phyloP scores from a whole-genome alignment of 2,888 invertebrate species.

The Bembecia ichneumoniformis region DNA sequence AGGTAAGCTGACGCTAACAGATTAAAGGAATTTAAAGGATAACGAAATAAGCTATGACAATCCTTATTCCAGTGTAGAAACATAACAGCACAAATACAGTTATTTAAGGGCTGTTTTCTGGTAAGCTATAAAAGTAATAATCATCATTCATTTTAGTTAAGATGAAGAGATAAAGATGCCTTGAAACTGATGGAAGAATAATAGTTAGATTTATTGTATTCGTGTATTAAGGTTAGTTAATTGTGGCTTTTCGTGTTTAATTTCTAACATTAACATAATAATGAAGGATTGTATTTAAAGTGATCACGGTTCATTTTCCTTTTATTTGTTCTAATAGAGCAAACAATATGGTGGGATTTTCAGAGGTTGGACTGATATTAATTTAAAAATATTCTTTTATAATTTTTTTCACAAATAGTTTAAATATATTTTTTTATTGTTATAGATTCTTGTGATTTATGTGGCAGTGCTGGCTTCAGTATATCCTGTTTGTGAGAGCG shows the following conservation, averaged over 20 bases:
- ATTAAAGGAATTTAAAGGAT: no score
- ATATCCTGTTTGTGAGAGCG: slow-evolving; percentile 13
- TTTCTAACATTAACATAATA: background rate
- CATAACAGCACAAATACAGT: no score
- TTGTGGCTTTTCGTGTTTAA: background rate
- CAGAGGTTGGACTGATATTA: slow-evolving; percentile 2
- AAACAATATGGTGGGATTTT: slow-evolving; percentile 4
- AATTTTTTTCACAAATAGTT: background rate
- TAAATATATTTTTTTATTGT: slow-evolving; percentile 3
- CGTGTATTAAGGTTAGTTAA: background rate
- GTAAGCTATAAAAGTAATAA: no score
- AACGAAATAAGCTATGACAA: no score
- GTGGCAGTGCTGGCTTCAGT: slow-evolving; percentile 10
- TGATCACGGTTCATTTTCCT: background rate
- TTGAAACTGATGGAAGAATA: background rate
- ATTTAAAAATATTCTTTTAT: background rate
- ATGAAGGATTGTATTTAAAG: slow-evolving; percentile 7
- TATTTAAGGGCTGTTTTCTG: no score
- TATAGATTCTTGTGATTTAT: slow-evolving; percentile 18
- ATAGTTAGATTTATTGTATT: background rate
- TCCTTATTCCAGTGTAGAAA: no score
- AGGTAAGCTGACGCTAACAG: no score
- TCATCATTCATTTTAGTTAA: no score
- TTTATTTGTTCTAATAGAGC: slow-evolving; percentile 1
- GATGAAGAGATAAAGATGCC: background rate